phyloP scores from a whole-genome alignment of 2,797 vertebrate species.

The Gephyroberyx darwinii region DNA sequence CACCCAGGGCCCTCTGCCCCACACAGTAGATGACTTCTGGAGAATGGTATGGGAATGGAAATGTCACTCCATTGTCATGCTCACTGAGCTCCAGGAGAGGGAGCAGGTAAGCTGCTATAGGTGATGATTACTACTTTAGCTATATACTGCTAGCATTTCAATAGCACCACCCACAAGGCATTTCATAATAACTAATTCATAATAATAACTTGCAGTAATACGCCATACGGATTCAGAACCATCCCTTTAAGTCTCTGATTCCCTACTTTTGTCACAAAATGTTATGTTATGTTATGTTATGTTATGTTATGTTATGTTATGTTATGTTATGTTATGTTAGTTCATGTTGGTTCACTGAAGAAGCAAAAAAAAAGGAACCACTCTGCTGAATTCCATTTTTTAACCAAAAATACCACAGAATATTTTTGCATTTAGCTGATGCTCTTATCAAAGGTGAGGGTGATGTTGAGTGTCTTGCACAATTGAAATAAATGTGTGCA shows the following conservation, averaged over 20 bases:
- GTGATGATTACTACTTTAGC: not conserved
- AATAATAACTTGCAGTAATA: too few relatives aligned
- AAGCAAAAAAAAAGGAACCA: not conserved
- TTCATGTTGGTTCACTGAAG: not conserved
- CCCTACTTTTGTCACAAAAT: not conserved
- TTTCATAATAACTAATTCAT: not conserved
- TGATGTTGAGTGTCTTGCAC: too few relatives aligned
- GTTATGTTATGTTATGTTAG: not conserved
- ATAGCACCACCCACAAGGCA: not conserved
- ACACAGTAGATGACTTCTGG: conserved; percentile 92
- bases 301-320: too few relatives aligned
- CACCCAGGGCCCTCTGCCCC: conserved; percentile 87
- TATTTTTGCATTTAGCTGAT: too few relatives aligned
- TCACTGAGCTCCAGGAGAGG: conserved; percentile 89
- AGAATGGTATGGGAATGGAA: conserved; percentile 93
- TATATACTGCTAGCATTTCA: not conserved
- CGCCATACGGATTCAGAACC: not conserved
- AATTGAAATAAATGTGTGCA: not conserved
- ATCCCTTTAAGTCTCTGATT: not conserved
- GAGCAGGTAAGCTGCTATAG: conserved; percentile 82
- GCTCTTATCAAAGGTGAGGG: too few relatives aligned
- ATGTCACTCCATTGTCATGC: conserved; percentile 90
- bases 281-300: too few relatives aligned
- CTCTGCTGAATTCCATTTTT: not conserved
- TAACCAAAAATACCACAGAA: not conserved